Percentiles rank a stretch among this genome's conserved stretches.
Conservation (phyloP, 1,140 invertebrate genomes). For the Campoletis sonorensis region DNA sequence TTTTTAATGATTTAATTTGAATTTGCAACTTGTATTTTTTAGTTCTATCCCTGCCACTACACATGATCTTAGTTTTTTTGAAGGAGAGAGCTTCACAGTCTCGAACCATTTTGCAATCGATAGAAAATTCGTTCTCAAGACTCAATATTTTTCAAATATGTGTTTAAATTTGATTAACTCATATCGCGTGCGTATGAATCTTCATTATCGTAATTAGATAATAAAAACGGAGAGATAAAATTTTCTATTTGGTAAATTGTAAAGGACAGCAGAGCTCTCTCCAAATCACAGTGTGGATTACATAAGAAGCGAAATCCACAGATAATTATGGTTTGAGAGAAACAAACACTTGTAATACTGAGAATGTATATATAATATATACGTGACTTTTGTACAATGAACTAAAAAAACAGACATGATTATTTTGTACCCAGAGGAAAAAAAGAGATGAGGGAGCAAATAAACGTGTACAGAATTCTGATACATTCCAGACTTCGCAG, state of each 20-base stretch:
- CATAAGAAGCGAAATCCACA: slow-evolving; percentile 41
- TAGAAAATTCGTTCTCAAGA: too few species aligned
- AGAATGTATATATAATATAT: slow-evolving; percentile 58
- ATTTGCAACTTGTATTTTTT: slow-evolving; percentile 44
- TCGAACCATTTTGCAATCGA: too few species aligned
- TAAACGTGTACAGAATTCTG: slow-evolving; percentile 50
- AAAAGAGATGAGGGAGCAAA: slow-evolving; percentile 36
- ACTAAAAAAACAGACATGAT: slow-evolving; percentile 25
- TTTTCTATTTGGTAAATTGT: too few species aligned
- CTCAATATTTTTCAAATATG: too few species aligned
- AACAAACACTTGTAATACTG: slow-evolving; percentile 47
- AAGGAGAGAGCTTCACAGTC: too few species aligned
- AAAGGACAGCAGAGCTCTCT: neutral
- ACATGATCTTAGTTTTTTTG: too few species aligned
- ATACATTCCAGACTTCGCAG: slow-evolving; percentile 37
- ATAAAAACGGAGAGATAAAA: too few species aligned
- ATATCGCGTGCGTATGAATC: too few species aligned
- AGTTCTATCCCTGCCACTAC: neutral
- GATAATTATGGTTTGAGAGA: slow-evolving; percentile 52
- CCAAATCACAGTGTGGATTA: slow-evolving; percentile 46
- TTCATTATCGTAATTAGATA: too few species aligned
- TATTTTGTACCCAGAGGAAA: slow-evolving; percentile 46
- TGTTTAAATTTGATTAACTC: too few species aligned
- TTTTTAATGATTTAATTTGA: slow-evolving; percentile 59
- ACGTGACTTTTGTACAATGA: slow-evolving; percentile 61